Percentiles rank a stretch among this genome's conserved stretches.
phyloP scores from a whole-genome alignment of 2,888 invertebrate genomes.

The Scelioninae gen. 2 region DNA sequence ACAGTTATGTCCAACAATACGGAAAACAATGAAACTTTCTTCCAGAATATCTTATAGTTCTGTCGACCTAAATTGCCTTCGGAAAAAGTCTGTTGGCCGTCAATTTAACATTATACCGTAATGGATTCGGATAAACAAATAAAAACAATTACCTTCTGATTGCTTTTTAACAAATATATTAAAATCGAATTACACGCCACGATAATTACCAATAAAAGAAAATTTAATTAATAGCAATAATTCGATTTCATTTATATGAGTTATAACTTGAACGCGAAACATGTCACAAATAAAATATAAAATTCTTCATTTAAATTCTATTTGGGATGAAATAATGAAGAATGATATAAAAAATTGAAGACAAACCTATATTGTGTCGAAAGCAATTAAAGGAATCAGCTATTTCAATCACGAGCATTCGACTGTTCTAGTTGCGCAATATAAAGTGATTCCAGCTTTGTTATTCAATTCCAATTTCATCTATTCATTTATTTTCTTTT shows the following conservation, averaged over 20 bases:
- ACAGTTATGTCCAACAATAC: constrained; percentile 44
- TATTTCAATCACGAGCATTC: constrained; percentile 19
- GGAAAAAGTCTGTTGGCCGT: constrained; percentile 35
- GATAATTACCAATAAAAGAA: background rate
- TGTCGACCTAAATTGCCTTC: constrained; percentile 48
- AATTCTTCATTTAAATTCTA: constrained; percentile 5
- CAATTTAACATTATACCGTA: constrained; percentile 43
- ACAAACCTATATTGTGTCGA: constrained; percentile 12
- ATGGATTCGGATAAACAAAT: constrained; percentile 11
- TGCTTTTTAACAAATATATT: background rate
- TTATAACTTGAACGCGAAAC: background rate
- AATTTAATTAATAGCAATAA: background rate
- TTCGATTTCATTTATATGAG: constrained; percentile 6
- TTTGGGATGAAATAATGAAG: background rate
- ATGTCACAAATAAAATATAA: constrained; percentile 4
- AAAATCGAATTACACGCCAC: background rate
- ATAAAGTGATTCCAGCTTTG: constrained; percentile 21
- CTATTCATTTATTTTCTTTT: constrained; percentile 4
- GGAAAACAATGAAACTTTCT: constrained; percentile 51
- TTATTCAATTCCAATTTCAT: constrained; percentile 23
- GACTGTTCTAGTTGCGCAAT: constrained; percentile 9
- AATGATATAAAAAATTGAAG: constrained; percentile 11
- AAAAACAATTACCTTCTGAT: constrained; percentile 15
- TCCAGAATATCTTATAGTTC: constrained; percentile 35
- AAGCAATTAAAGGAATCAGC: constrained; percentile 30